Evolutionary conservation across 2,113 vertebrate species (phyloP).

Genomic region (Uria lomvia): DNA sequence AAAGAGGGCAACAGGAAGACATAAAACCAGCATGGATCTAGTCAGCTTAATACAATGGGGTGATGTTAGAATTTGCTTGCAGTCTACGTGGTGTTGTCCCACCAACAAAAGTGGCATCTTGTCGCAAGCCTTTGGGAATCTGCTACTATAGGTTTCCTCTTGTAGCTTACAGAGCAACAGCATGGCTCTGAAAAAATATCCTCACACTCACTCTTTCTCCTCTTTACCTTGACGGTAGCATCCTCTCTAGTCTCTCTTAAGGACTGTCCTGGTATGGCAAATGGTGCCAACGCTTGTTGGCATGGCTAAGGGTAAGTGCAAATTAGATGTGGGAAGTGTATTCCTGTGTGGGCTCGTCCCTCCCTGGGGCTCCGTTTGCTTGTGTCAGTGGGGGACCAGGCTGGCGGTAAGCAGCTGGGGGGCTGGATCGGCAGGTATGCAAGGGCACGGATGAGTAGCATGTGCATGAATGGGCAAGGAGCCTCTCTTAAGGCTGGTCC

Average conservation of each 20-base stretch:
- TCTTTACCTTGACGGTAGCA: background rate
- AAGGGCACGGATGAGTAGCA: background rate
- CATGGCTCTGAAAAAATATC: background rate
- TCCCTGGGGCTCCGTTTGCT: background rate
- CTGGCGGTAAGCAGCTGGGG: rapidly evolving
- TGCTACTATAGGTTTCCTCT: background rate
- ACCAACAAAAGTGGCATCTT: background rate
- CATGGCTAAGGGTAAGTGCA: background rate
- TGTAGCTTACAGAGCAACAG: background rate
- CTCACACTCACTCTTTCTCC: background rate
- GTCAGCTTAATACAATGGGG: background rate
- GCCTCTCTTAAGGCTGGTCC: background rate
- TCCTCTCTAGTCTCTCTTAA: background rate
- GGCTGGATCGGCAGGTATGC: background rate
- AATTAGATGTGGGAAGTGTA: background rate
- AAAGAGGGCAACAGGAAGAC: background rate
- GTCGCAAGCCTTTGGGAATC: background rate
- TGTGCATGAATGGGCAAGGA: background rate
- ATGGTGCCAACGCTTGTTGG: background rate
- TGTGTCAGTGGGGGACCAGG: background rate
- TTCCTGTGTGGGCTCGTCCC: background rate
- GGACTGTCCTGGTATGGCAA: background rate
- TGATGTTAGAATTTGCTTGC: background rate
- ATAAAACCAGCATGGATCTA: background rate
- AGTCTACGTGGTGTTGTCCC: background rate